Conservation (phyloP, 2,113 vertebrate species). For the Gallinago undulata region DNA sequence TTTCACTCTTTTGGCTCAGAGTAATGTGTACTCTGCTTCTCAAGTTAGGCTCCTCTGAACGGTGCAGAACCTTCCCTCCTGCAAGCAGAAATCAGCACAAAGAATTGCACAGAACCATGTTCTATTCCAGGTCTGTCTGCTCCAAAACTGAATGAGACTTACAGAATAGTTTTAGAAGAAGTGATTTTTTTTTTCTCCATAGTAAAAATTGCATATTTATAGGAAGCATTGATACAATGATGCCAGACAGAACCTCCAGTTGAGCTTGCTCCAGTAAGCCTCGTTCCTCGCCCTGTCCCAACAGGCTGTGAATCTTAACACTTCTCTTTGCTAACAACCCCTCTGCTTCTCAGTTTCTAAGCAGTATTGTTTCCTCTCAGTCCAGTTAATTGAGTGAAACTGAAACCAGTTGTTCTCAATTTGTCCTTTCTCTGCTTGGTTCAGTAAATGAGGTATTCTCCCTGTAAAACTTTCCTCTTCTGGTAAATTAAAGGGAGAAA, state of each 20-base stretch:
- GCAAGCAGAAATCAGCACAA: background rate
- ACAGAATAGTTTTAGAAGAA: background rate
- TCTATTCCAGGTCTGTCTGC: background rate
- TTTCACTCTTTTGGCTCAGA: background rate
- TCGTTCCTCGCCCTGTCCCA: background rate
- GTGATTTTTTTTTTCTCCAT: background rate
- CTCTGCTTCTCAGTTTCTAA: constrained; percentile 3
- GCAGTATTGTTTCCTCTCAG: background rate
- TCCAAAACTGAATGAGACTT: background rate
- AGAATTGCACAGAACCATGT: background rate
- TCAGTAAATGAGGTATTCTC: background rate
- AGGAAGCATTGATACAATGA: background rate
- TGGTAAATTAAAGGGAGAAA: background rate
- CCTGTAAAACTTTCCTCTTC: background rate
- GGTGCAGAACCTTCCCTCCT: background rate
- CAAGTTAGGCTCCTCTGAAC: background rate
- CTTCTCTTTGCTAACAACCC: background rate
- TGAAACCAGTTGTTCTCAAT: background rate
- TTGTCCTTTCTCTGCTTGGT: background rate
- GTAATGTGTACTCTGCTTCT: background rate
- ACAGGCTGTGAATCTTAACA: background rate
- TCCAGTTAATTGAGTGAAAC: constrained; percentile 6
- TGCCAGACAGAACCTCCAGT: background rate
- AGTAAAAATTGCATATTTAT: background rate
- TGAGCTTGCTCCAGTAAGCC: background rate